Conservation (phyloP, 2,797 vertebrate species). For the Lithobates pipiens region DNA sequence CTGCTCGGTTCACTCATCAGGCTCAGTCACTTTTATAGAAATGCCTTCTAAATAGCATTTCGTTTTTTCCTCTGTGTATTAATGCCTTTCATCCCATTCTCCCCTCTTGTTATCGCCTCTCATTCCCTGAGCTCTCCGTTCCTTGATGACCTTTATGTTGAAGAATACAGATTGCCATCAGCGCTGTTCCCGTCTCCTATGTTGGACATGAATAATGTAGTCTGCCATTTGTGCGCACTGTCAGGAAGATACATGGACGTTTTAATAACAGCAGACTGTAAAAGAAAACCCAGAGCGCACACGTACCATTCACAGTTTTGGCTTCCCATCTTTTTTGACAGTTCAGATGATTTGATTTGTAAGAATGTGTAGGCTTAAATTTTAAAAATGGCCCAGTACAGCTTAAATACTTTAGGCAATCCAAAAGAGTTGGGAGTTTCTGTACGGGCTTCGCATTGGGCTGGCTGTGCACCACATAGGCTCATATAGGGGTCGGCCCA, state of each 20-base stretch:
- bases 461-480: no score
- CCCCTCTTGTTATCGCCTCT: slow-evolving; percentile 42
- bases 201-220: slow-evolving; percentile 62
- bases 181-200: slow-evolving; percentile 39
- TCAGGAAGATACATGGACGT: slow-evolving; percentile 53
- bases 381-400: no score
- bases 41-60: slow-evolving; percentile 57
- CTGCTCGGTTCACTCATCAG: slow-evolving; percentile 39
- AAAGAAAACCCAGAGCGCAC: not conserved
- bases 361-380: not conserved
- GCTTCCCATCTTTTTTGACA: not conserved
- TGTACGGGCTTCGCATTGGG: not conserved
- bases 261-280: slow-evolving; percentile 45
- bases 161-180: slow-evolving; percentile 61
- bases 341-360: not conserved
- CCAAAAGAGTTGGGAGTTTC: not conserved
- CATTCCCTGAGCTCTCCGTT: slow-evolving; percentile 33
- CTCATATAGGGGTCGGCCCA: no score
- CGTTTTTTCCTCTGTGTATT: slow-evolving; percentile 50
- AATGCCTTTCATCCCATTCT: slow-evolving; percentile 50
- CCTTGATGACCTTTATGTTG: slow-evolving; percentile 61
- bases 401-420: no score
- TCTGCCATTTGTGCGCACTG: slow-evolving; percentile 53
- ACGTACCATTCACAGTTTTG: not conserved
- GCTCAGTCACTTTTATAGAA: slow-evolving; percentile 41